Base-by-base conservation (phyloP, 2,888 invertebrate species). In the Melolontha melolontha region DNA sequence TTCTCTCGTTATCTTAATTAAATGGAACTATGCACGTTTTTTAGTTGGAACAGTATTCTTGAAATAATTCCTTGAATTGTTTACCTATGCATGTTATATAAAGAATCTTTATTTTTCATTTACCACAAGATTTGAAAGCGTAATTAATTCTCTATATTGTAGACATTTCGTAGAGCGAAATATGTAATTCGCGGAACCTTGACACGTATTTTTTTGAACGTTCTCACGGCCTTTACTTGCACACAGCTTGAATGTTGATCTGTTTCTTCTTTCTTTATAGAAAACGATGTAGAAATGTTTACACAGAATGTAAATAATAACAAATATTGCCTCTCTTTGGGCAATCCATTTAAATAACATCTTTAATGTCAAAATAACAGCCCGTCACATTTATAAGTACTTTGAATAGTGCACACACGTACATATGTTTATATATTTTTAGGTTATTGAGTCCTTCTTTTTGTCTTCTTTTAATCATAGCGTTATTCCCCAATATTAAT, bases 1-100 rank as follows among this genome's bases (percentile, higher is more conserved):
- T 44, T 59, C 29, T n/a, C 11, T n/a, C 34, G 11, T 62, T 39
- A 47, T 47, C 49, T 62, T 62, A 62, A 62, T 62, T 62, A 62
- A 62, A 47, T 62, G 34, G 47, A 62, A 12, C 44, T 57, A 47
- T 47, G 34, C 16, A 1, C 14, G 34, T 47, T 34, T 12, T 22
- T 39, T 34, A 8, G 7, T 34, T 34, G 7, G 6, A 47, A n/a
- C 14, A 47, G 49, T 8, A 62, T 49, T 29, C 59, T 59, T n/a
- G 4, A 62, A 57, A 44, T 57, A 44, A 12, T 44, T 57, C 42
- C 44, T 27, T 57, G 57, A 42, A 47, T 62, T 34, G 11, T 47
- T 62, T 62, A 34, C 34, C 44, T 62, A 34, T 29, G 27, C 44
- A 49, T 14, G 59, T 59, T 29, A 44, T 40, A 29, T 17, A 11